Percentiles rank a stretch among this genome's conserved stretches.
These are phyloP conservation scores for Cyprinodon tularosa DNA, from an alignment of 2,113 vertebrate genomes.

Conservation along the genomic window DNA sequence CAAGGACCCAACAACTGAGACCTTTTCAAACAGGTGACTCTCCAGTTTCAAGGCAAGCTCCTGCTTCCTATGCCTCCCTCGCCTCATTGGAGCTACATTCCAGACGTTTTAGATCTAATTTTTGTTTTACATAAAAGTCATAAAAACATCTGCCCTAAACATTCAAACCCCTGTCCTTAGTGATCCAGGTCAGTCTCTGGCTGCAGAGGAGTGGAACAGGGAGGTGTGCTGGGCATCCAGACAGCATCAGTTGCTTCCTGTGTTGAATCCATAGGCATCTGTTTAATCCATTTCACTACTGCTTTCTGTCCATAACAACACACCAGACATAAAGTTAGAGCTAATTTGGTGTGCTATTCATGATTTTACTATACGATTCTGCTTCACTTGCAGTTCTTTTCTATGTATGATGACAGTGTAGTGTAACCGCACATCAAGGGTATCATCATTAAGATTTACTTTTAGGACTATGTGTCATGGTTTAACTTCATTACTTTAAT, in stretches of 20 bases:
- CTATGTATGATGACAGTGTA: conserved; percentile 52
- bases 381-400: conserved; percentile 21
- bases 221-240: conserved; percentile 50
- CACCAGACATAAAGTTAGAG: conserved; percentile 9
- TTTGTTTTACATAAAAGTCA: no score
- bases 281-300: conserved; percentile 31
- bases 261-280: conserved; percentile 50
- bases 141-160: conserved; percentile 18
- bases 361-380: conserved; percentile 4
- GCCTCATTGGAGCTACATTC: no score
- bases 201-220: conserved; percentile 60
- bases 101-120: no score
- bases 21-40: no score
- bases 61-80: no score
- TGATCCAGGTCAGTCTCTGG: conserved; percentile 35
- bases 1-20: no score
- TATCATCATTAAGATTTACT: conserved; percentile 13
- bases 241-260: conserved; percentile 64
- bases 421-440: conserved; percentile 35
- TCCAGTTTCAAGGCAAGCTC: no score
- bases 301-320: conserved; percentile 14
- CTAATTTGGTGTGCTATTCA: conserved; percentile 1
- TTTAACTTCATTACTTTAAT: conserved; percentile 35
- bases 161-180: conserved; percentile 44
- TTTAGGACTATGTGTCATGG: conserved; percentile 6